Base-by-base conservation (phyloP, 2,888 invertebrate genomes). In the Cerastis rubricosa region DNA sequence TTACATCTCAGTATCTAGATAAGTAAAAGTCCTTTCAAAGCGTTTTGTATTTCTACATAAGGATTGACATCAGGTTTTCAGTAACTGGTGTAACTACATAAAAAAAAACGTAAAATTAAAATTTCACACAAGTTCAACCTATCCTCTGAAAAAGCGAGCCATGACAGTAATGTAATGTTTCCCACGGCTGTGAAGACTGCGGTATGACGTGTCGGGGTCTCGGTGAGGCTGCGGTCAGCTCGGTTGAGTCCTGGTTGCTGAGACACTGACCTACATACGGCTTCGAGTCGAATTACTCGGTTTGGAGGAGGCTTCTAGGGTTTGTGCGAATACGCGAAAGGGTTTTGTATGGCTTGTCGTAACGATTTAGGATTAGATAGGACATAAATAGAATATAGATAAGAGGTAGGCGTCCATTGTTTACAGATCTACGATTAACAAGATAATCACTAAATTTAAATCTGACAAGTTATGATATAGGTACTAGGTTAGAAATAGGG, bases 221-320 rank as follows among this genome's bases (percentile, higher is more conserved):
- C 63, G 51, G 70, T 11, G 45, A 47, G 65, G 71, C 76, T 86
- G 88, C 83, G 85, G 89, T 86, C 84, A 79, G 85, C 68, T 59
- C 1, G 45, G 63, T 83, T 74, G 75, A 45, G 76, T 80, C 85
- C 85, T 86, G 78, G 35, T 78, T 71, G n/a, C 63, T 78, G 85
- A 77, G 75, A 89, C 71, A 89, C 86, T 90, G 90, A 89, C 91
- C 91, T 78, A 89, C 70, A 89, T 88, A 81, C 40, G 70, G 71
- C 67, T 78, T 79, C 69, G 47, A 47, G 2, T 70, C 51, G 25
- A 9, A 29, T 85, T 76, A 71, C 68, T 57, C 8, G 25, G 2
- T 25, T 43, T 22, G 17, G 1, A 29, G n/a, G 22, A 54, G 14
- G 59, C 19, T 61, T 69, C 29, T 51, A 9, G 14, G 4, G 11